phyloP scores from a whole-genome alignment of 2,888 invertebrate species.

The Anaspis maculata region DNA sequence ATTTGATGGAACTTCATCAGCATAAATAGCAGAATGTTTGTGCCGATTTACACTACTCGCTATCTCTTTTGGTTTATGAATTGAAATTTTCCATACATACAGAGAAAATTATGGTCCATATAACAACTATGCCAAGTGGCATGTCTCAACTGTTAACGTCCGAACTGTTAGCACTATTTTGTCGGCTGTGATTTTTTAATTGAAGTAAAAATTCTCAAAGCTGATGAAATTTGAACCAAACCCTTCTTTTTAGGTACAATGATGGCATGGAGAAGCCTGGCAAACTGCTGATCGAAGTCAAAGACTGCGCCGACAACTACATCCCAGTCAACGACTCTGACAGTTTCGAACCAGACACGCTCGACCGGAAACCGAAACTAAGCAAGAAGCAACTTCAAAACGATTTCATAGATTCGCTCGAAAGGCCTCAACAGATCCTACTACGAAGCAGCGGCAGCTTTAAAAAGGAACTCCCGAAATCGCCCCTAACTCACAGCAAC shows the following conservation, averaged over 20 bases:
- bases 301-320: slow-evolving; percentile 71
- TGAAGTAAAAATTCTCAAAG: no score
- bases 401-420: slow-evolving; percentile 49
- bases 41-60: no score
- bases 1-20: no score
- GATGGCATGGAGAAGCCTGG: slow-evolving; percentile 58
- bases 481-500: slow-evolving; percentile 17
- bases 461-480: slow-evolving; percentile 44
- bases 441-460: slow-evolving; percentile 65
- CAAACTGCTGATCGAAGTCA: slow-evolving; percentile 75
- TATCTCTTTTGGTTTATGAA: no score
- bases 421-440: slow-evolving; percentile 51
- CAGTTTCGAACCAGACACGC: slow-evolving; percentile 77
- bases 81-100: no score
- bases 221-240: no score
- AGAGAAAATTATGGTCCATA: no score
- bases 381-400: slow-evolving; percentile 37
- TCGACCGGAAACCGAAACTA: slow-evolving; percentile 74
- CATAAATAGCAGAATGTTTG: no score
- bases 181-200: no score
- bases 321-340: slow-evolving; percentile 71
- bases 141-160: no score
- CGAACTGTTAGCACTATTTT: no score
- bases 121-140: no score
- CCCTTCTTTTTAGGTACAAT: slow-evolving; percentile 42